Conservation (phyloP, 2,888 invertebrate genomes). For the Cistogaster globosa region DNA sequence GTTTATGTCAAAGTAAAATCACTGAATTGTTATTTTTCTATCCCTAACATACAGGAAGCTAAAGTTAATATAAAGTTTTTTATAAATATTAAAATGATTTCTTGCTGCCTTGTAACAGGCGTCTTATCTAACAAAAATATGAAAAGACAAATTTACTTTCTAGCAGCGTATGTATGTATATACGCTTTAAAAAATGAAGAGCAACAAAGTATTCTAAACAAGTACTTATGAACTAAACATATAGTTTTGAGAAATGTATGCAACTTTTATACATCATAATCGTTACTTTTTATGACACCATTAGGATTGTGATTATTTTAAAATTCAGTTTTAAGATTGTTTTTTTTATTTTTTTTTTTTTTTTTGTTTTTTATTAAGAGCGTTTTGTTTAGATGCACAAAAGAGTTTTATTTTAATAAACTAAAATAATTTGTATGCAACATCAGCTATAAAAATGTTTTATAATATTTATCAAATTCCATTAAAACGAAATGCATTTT, state of each 20-base stretch:
- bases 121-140: slow-evolving; percentile 34
- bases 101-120: slow-evolving; percentile 43
- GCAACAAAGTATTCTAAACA: slow-evolving; percentile 19
- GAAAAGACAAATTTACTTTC: slow-evolving; percentile 10
- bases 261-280: slow-evolving; percentile 60
- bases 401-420: slow-evolving; percentile 30
- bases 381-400: slow-evolving; percentile 39
- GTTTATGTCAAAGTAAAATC: too few relatives aligned
- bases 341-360: slow-evolving; percentile 8
- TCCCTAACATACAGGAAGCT: not conserved
- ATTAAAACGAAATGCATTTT: slow-evolving; percentile 22
- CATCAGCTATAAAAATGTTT: slow-evolving; percentile 60
- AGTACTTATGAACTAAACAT: slow-evolving; percentile 3
- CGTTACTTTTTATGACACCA: slow-evolving; percentile 72
- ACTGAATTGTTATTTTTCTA: not conserved
- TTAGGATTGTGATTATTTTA: slow-evolving; percentile 67
- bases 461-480: slow-evolving; percentile 60
- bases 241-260: slow-evolving; percentile 48
- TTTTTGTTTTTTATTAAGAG: not conserved
- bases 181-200: too few relatives aligned
- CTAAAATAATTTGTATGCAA: slow-evolving; percentile 46
- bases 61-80: slow-evolving; percentile 20
- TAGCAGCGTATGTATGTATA: not conserved
- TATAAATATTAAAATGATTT: slow-evolving; percentile 35
- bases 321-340: slow-evolving; percentile 61